Percentiles rank a stretch among this genome's conserved stretches.
These are phyloP conservation scores for Hucho hucho DNA, from an alignment of 2,113 vertebrate species.

Conservation along the genomic window DNA sequence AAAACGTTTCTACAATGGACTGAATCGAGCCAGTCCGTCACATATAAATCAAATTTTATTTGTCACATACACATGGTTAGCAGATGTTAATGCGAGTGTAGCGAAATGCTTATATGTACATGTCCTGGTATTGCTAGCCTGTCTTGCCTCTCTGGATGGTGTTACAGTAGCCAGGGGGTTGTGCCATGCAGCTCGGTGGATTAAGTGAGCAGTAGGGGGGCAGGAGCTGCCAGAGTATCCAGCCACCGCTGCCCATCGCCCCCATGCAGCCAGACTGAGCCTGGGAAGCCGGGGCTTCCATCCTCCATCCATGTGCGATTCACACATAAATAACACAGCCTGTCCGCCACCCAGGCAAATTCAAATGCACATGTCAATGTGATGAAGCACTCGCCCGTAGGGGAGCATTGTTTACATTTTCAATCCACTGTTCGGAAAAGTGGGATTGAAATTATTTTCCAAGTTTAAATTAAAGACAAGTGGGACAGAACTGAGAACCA, in stretches of 20 bases:
- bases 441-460: constrained; percentile 99
- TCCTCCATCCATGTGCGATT: constrained; percentile 84
- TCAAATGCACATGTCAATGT: constrained; percentile 99
- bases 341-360: constrained; percentile 98
- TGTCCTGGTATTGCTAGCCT: no score
- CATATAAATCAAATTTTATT: no score
- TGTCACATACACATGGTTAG: no score
- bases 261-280: constrained; percentile 52
- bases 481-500: constrained; percentile 81
- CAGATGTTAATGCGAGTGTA: no score
- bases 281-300: constrained; percentile 79
- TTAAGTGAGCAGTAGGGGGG: no score
- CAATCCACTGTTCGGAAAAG: constrained; percentile 97
- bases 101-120: no score
- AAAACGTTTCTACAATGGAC: no score
- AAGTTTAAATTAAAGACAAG: constrained; percentile 99
- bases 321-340: constrained; percentile 99
- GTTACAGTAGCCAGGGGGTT: no score
- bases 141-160: no score
- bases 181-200: no score
- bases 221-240: no score
- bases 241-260: constrained; percentile 70
- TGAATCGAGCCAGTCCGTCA: no score
- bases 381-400: constrained; percentile 99
- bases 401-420: constrained; percentile 99